These are phyloP conservation scores for Drosophila lacertosa DNA, from an alignment of 1,140 invertebrate species.

Conservation along the genomic window DNA sequence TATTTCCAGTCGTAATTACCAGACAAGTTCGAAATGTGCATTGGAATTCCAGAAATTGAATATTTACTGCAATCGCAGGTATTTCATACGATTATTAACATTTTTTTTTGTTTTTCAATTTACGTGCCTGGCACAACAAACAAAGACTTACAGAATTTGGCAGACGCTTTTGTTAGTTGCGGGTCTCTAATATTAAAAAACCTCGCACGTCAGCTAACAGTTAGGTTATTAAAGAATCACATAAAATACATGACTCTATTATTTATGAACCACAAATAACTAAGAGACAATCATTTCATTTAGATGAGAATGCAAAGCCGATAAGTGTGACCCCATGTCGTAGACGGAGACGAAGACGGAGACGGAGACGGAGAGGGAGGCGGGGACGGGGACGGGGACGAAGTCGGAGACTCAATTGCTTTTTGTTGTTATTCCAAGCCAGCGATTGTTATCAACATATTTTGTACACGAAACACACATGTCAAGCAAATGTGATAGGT, in stretches of 20 bases:
- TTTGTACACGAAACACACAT: constrained; percentile 78
- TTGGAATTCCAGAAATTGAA: constrained; percentile 45
- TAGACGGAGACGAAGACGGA: no score
- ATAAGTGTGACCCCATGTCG: constrained; percentile 56
- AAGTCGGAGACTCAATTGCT: constrained; percentile 54
- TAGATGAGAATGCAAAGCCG: constrained; percentile 60
- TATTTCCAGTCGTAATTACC: no score
- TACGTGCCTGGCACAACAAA: constrained; percentile 51
- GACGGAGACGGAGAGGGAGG: no score
- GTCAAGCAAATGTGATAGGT: constrained; percentile 69
- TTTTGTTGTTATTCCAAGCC: constrained; percentile 67
- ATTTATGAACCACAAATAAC: constrained; percentile 31
- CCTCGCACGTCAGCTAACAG: constrained; percentile 47
- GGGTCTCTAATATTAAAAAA: constrained; percentile 35
- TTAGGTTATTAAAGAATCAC: constrained; percentile 29
- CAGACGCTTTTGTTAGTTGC: background rate
- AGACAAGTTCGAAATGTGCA: constrained; percentile 29
- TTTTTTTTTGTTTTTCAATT: constrained; percentile 54
- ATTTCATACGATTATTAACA: constrained; percentile 64
- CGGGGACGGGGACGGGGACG: no score
- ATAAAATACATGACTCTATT: constrained; percentile 26
- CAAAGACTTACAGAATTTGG: constrained; percentile 15
- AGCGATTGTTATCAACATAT: constrained; percentile 75
- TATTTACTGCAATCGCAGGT: constrained; percentile 55
- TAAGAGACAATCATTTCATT: constrained; percentile 67